Evolutionary conservation across 1,140 invertebrate genomes (phyloP), one percentile per base, ranked within the genome.

Genomic region (Lepidostoma basale): DNA sequence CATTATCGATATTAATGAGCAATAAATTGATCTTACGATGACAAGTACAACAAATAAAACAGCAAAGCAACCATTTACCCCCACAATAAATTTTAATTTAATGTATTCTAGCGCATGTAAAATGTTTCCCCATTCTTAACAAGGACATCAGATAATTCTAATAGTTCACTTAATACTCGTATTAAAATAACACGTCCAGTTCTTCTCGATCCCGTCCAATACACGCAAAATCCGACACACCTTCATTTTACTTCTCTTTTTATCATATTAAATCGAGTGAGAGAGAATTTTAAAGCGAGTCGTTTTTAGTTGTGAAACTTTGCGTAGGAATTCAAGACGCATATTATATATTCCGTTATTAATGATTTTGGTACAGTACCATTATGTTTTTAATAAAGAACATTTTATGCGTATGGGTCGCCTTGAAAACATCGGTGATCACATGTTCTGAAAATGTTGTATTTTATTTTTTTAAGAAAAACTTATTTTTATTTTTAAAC

Each of bases 311-410:
- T 28, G n/a, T 36, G 10, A 14, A n/a, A 30, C 36, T 45, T 26
- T 56, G 52, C 40, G 64, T 66, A 58, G 64, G 64, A 66, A 66
- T 66, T 66, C 64, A 58, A 66, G 64, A 56, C 36, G 36, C 52
- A 22, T 58, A 22, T 56, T 44, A 68, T 68, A 65, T 64, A 65
- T 72, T 72, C 54, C 26, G 66, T 72, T 72, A 72, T 72, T 72
- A 72, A 72, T 72, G 70, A 72, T 72, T 72, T 69, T 58, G 54
- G 70, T 68, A 69, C 54, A 22, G 45, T 58, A 58, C 62, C 67
- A 72, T 69, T 72, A 72, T 69, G 70, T 72, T 72, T 72, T 72
- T 69, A 69, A 72, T 72, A 69, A 72, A 68, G 67, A 68, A 72
- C 67, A 69, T 69, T 64, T 69, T 65, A 67, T 62, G 56, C 20